Evolutionary conservation across 2,888 invertebrate species (phyloP).

Genomic region (Rotaria magnacalcarata): DNA sequence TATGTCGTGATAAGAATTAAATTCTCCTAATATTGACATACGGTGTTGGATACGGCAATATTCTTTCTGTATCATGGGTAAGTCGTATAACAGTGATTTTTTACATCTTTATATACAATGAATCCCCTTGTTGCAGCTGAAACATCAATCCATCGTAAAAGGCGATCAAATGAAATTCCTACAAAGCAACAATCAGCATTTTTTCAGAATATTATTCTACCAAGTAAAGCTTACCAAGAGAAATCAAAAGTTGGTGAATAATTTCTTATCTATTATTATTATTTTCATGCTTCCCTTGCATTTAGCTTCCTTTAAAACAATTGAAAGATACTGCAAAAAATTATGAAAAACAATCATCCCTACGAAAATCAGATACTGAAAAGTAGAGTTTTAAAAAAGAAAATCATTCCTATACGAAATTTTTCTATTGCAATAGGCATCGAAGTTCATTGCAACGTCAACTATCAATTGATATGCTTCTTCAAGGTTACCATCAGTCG

Average conservation of each 20-base stretch:
- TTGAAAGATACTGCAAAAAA: conserved; percentile 20
- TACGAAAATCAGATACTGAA: conserved; percentile 38
- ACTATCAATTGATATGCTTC: conserved; percentile 44
- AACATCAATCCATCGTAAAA: no score
- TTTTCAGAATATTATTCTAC: neutral
- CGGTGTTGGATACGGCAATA: no score
- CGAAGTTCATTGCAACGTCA: conserved; percentile 40
- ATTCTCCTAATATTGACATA: no score
- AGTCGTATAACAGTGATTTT: no score
- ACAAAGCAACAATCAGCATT: neutral
- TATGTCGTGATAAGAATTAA: neutral
- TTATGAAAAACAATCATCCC: conserved; percentile 35
- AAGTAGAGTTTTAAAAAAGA: neutral
- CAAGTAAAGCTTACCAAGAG: neutral
- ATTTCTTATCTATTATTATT: neutral
- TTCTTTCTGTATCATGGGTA: no score
- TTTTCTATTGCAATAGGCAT: neutral
- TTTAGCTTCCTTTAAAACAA: neutral
- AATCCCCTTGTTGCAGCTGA: no score
- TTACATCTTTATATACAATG: no score
- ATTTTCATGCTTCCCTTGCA: no score
- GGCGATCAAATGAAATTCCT: no score
- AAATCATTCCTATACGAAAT: no score
- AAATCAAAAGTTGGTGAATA: neutral
- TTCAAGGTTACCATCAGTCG: conserved; percentile 41